Percentiles rank a stretch among this genome's conserved stretches.
Evolutionary conservation across 2,797 vertebrate species (phyloP).

Genomic region (Urophycis tenuis): DNA sequence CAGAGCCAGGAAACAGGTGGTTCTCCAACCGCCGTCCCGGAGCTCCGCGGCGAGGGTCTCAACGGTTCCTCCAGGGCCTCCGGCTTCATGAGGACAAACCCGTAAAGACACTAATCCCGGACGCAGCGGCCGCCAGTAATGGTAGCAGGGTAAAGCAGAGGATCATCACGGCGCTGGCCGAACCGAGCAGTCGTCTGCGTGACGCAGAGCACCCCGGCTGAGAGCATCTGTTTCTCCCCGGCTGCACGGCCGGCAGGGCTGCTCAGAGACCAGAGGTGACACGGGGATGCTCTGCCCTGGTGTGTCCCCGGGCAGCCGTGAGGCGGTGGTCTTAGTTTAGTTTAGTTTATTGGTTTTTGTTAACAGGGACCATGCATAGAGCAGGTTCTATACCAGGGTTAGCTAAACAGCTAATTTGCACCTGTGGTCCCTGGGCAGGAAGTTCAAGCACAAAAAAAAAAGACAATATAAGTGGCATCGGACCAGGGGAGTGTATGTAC

Average conservation of each 20-base stretch:
- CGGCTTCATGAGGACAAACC: conserved; percentile 39
- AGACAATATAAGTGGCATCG: too few relatives aligned
- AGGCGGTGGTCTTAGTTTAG: conserved; percentile 44
- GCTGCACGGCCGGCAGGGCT: conserved; percentile 5
- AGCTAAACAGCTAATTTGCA: too few relatives aligned
- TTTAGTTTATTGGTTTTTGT: too few relatives aligned
- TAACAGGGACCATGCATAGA: too few relatives aligned
- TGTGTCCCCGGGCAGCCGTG: conserved; percentile 47
- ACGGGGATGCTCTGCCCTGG: conserved; percentile 44
- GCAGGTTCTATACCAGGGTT: too few relatives aligned
- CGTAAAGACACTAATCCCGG: conserved; percentile 31
- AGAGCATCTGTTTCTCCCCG: conserved; percentile 36
- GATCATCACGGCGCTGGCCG: conserved; percentile 40
- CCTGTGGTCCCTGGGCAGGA: too few relatives aligned
- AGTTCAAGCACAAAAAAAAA: conserved; percentile 52
- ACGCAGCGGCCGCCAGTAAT: conserved; percentile 16
- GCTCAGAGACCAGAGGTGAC: too few relatives aligned
- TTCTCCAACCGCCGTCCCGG: conserved; percentile 23
- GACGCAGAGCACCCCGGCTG: conserved; percentile 52
- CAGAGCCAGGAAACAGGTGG: conserved; percentile 14
- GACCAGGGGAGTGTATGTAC: conserved; percentile 61
- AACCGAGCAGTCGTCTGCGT: conserved; percentile 56
- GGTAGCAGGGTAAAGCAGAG: conserved; percentile 32
- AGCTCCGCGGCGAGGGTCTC: conserved; percentile 32
- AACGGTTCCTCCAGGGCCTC: conserved; percentile 29